Evolutionary conservation across 1,140 invertebrate species (phyloP), one percentile per base, ranked within the genome.

Genomic region (Trigoniulus corallinus): DNA sequence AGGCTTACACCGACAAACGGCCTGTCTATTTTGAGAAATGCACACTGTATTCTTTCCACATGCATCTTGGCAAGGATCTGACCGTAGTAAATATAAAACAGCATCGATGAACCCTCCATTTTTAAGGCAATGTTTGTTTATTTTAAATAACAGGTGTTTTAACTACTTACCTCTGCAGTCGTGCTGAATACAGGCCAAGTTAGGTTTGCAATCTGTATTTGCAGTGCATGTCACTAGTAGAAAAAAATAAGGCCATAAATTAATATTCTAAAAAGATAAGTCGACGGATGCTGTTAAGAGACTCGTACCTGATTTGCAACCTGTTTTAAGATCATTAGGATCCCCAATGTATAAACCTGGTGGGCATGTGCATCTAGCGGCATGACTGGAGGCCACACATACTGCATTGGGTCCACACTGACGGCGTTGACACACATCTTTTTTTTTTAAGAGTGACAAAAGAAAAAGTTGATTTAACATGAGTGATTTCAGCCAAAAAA

Each of bases 31-130:
- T 62, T 88, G 83, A 12, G 83, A 78, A 53, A 89, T 76, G 62
- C 88, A 93, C 40, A 92, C 81, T 10, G 88, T 83, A 67, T 88
- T 88, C 24, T 75, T 75, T 1, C 87, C 88, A 60, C 88, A 93
- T 4, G 80, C 77, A 61, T 81, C 77, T 52, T 77, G 75, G 61
- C 86, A 91, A 15, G 80, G 84, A 62, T 85, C 78, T 1, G 75
- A 67, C 15, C 29, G 15, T 13, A 79, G 78, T 61, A 18, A 20
- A 44, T 44, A 44, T 7, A 44, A 44, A 7, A 4, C 85, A 88
- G 21, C 18, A 59, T 89, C 85, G 24, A 24, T 2, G 13, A 22
- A 48, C 24, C 26, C 24, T 20, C 77, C 74, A 57, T 88, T 88
- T 59, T 84, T 85, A 24, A 88, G 80, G 61, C 85, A 88, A 7